These are phyloP conservation scores for Mystacides longicornis DNA, from an alignment of 2,888 invertebrate species.

Conservation along the genomic window DNA sequence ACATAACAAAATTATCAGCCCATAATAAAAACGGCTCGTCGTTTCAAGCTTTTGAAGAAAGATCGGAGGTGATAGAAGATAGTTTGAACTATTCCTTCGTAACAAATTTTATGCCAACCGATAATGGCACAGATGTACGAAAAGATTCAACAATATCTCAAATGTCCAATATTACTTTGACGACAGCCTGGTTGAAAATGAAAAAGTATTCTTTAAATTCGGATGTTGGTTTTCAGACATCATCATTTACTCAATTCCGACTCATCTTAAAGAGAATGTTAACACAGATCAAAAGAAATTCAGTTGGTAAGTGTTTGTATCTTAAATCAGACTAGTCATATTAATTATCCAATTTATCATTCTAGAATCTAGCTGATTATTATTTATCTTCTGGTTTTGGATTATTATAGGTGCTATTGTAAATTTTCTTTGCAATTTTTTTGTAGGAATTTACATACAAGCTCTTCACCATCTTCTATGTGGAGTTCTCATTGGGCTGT, in stretches of 20 bases:
- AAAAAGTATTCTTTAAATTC: conserved; percentile 40
- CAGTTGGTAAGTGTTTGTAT: conserved; percentile 37
- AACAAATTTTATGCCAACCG: conserved; percentile 8
- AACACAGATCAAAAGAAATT: conserved; percentile 52
- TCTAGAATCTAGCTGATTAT: background rate
- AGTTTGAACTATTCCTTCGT: conserved; percentile 1
- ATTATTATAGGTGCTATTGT: background rate
- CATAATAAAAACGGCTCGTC: conserved; percentile 54
- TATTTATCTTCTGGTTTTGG: background rate
- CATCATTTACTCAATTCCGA: conserved; percentile 51
- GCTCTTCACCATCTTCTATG: conserved; percentile 55
- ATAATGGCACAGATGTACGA: conserved; percentile 28
- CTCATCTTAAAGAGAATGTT: conserved; percentile 54
- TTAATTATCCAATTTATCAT: background rate
- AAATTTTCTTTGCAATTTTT: background rate
- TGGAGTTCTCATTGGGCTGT: conserved; percentile 48
- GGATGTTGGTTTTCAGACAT: conserved; percentile 41
- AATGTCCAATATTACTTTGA: conserved; percentile 38
- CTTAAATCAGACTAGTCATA: background rate
- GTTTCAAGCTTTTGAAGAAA: conserved; percentile 31
- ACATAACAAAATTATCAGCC: conserved; percentile 45
- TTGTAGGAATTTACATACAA: conserved; percentile 52
- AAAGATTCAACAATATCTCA: conserved; percentile 35
- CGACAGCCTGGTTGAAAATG: conserved; percentile 48
- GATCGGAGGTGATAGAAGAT: background rate